Evolutionary conservation across 2,888 invertebrate genomes (phyloP), one percentile per base, ranked within the genome.

Genomic region (Amphipyra berbera): DNA sequence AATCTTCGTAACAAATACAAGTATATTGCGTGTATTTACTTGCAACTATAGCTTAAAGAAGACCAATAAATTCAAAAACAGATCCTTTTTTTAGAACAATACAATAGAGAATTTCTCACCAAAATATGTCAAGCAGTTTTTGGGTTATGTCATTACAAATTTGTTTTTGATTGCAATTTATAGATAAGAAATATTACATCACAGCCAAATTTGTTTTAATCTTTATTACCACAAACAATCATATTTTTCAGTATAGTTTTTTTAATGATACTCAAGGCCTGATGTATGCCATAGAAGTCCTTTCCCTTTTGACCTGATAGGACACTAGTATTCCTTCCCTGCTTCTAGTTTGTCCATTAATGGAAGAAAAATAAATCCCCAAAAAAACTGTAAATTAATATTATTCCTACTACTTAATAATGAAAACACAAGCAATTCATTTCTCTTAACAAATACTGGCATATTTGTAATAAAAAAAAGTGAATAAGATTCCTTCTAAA

Each of bases 101-200:
- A 14, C 4, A 12, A 14, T 21, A 9, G 12, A 15, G 10, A 45
- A 53, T 58, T 41, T 50, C 15, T 6, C 45, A 68, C 61, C 49
- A 44, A 60, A 68, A 68, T 61, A 47, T 60, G 49, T 68, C 42
- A 50, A 68, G 42, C 27, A 62, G n/a, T 62, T 55, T 62, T 33
- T 63, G 40, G 35, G 50, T 41, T 15, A 15, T 68, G 38, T 49
- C 40, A 49, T 33, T 46, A 54, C 42, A 57, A 48, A 61, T 27
- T 59, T 68, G 68, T 69, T 50, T 59, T 74, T 69, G 37, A 70
- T 62, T 50, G 15, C 50, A 61, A 14, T 47, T 6, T 41, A 52
- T 0, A 54, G 69, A 70, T 74, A 71, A 57, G 45, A 37, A 27
- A 38, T 61, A 38, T 71, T 71, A 74, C 70, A 71, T 74, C 70